A percentile compares a stretch with the other conserved stretches of the same genome.
Conservation (phyloP, 2,797 vertebrate genomes). For the Crenichthys baileyi region DNA sequence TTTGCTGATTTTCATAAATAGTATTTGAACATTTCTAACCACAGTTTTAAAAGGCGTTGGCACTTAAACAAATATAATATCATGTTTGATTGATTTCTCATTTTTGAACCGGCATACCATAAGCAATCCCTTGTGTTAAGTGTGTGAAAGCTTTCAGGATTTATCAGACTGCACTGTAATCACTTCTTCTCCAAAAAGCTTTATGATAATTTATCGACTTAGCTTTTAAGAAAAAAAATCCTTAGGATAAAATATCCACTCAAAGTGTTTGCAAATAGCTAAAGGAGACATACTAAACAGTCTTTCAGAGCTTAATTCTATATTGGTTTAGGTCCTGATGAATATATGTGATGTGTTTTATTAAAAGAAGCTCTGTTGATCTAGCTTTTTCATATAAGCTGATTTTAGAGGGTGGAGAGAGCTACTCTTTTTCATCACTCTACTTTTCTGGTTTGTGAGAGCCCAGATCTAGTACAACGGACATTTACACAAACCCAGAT, state of each 20-base stretch:
- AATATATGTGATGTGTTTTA: not conserved
- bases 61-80: constrained; percentile 12
- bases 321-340: not conserved
- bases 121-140: constrained; percentile 64
- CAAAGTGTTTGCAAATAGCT: not conserved
- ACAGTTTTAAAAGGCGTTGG: constrained; percentile 12
- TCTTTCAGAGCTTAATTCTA: not conserved
- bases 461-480: not conserved
- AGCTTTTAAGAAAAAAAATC: constrained; percentile 29
- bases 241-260: constrained; percentile 11
- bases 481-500: not conserved
- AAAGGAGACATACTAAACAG: not conserved
- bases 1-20: constrained; percentile 16
- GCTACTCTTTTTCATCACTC: too few species aligned
- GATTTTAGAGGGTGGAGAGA: not conserved
- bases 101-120: constrained; percentile 40
- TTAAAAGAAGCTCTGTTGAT: not conserved
- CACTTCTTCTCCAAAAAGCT: constrained; percentile 46
- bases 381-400: not conserved
- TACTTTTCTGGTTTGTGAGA: not conserved
- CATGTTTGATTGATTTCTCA: constrained; percentile 51
- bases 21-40: not conserved
- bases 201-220: constrained; percentile 24
- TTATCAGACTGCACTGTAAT: constrained; percentile 55
- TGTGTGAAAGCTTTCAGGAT: constrained; percentile 51